Evolutionary conservation across 2,113 vertebrate genomes (phyloP), one percentile per base, ranked within the genome.

Genomic region (Pao palembangensis): DNA sequence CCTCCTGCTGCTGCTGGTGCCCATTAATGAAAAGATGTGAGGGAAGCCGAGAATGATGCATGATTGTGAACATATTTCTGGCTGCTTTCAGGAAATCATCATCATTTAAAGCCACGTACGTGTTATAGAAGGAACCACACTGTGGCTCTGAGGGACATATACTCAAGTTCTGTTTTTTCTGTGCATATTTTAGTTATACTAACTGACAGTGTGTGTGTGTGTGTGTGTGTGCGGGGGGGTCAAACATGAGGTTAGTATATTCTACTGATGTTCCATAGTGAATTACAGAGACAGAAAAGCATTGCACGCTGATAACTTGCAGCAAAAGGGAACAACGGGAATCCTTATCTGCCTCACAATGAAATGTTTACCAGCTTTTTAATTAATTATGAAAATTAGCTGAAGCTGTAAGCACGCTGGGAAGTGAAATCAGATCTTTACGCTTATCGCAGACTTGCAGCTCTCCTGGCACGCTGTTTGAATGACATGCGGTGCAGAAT

Each of bases 381-480:
- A 85, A 89, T 89, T 87, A 85, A 89, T 89, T 87, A 87, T 88
- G 88, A 87, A 88, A 88, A 89, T 89, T 76, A 85, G 80, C 75
- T 61, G 2, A 64, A 80, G 83, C 78, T 38, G 64, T 62, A 64
- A 81, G 82, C 82, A 83, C 56, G 54, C 77, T 62, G 82, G 58
- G 82, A 75, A 78, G 80, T 77, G 79, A 85, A 89, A 89, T 88
- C 80, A 77, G 83, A 87, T 88, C 83, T 86, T 76, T 64, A 73
- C 48, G 79, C 86, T 88, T 87, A 88, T 89, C 85, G 43, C 85
- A 48, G 72, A 49, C 83, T 68, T n/a, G 50, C 88, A 87, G 88
- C 77, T 57, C 70, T 72, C 60, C 21, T 15, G n/a, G 46, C 5
- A 51, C 15, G 55, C 70, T 6, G 14, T 75, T 82, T 85, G 86